These are phyloP conservation scores for Potamarius usumacintae DNA, from an alignment of 2,113 vertebrate genomes.

Conservation along the genomic window DNA sequence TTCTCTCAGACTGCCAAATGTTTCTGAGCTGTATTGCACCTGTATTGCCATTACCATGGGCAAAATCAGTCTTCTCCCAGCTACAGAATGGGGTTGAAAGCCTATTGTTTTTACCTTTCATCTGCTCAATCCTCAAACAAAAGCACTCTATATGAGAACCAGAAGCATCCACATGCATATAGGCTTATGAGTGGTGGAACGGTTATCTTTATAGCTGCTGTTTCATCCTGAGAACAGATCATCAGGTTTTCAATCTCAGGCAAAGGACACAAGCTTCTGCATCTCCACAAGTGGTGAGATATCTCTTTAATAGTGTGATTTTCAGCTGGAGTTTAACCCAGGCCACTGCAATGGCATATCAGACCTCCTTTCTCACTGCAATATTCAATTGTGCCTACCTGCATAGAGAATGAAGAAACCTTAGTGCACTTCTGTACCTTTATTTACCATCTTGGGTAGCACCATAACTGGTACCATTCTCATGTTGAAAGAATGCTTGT, in stretches of 20 bases:
- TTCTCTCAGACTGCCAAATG: neutral
- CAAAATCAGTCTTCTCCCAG: neutral
- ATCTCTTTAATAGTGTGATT: neutral
- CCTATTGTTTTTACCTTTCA: neutral
- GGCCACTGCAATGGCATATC: neutral
- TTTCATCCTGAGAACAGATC: neutral
- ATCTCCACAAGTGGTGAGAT: neutral
- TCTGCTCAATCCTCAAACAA: neutral
- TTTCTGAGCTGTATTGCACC: neutral
- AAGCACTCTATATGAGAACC: neutral
- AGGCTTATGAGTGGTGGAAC: neutral
- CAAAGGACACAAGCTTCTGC: neutral
- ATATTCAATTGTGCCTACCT: neutral
- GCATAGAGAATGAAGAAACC: neutral
- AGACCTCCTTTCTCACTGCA: neutral
- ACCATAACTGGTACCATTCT: neutral
- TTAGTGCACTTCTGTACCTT: neutral
- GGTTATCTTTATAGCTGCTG: neutral
- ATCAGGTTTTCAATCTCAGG: neutral
- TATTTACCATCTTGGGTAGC: neutral
- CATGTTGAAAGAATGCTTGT: neutral
- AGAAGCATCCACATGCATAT: neutral
- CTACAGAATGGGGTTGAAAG: neutral
- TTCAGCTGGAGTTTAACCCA: neutral
- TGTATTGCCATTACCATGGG: neutral